These are phyloP conservation scores for Brachyhypopomus gauderio DNA, from an alignment of 2,113 vertebrate genomes.

Conservation along the genomic window DNA sequence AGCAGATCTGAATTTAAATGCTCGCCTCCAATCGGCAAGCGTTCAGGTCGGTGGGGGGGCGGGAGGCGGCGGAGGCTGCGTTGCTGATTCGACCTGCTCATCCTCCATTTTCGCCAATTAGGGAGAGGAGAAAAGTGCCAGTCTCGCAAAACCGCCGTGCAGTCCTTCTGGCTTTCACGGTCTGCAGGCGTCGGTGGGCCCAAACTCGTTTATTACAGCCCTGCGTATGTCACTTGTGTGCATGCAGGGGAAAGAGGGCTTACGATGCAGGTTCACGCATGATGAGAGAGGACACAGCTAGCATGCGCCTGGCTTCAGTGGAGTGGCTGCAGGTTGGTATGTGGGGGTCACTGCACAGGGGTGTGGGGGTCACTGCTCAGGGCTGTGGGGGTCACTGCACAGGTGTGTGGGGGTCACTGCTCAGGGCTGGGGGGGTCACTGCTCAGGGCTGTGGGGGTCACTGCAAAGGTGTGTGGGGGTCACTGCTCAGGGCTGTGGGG, in stretches of 20 bases:
- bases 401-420: too few species aligned
- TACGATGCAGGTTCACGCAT: background rate
- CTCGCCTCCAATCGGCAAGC: slow-evolving; percentile 47
- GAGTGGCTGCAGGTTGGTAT: too few species aligned
- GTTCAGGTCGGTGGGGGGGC: slow-evolving; percentile 47
- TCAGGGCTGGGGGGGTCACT: too few species aligned
- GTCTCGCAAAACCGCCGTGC: slow-evolving; percentile 20
- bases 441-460: too few species aligned
- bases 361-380: too few species aligned
- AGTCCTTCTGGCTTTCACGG: slow-evolving; percentile 12
- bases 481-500: too few species aligned
- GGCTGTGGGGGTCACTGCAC: too few species aligned
- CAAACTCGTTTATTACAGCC: background rate
- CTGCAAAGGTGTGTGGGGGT: too few species aligned
- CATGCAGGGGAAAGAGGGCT: background rate
- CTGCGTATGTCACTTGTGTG: background rate
- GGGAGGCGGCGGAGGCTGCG: slow-evolving; percentile 19
- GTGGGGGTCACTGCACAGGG: too few species aligned
- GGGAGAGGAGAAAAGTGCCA: slow-evolving; percentile 21
- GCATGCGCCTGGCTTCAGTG: too few species aligned
- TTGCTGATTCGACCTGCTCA: slow-evolving; percentile 38
- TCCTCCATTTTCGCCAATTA: slow-evolving; percentile 38
- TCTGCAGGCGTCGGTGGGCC: background rate
- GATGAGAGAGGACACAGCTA: background rate
- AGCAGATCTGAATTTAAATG: slow-evolving; percentile 57